phyloP scores from a whole-genome alignment of 2,888 invertebrate genomes.

The Cerceris rybyensis region DNA sequence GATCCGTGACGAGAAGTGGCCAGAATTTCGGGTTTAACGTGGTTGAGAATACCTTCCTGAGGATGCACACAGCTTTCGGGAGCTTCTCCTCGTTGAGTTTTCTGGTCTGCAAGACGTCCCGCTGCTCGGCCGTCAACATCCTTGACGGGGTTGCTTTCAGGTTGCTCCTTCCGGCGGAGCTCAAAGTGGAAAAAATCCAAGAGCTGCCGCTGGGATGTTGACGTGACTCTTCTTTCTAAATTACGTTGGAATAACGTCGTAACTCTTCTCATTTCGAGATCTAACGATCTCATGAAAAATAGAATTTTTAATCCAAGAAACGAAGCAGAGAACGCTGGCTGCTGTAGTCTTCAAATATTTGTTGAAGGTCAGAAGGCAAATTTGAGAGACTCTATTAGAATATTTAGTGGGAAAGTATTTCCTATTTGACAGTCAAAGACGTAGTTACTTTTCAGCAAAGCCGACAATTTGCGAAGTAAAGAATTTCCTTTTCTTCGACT shows the following conservation, averaged over 20 bases:
- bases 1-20: conserved; percentile 63
- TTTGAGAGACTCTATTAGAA: background rate
- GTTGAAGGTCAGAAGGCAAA: background rate
- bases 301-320: too few relatives aligned
- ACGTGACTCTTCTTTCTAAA: conserved; percentile 31
- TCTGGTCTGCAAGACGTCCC: conserved; percentile 44
- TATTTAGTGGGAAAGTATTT: background rate
- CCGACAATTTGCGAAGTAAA: background rate
- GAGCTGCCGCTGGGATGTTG: conserved; percentile 53
- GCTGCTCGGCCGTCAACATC: conserved; percentile 59
- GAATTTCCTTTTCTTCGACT: conserved; percentile 7
- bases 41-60: conserved; percentile 47
- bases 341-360: background rate
- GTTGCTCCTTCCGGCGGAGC: conserved; percentile 19
- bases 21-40: conserved; percentile 61
- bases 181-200: conserved; percentile 22
- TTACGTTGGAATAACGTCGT: conserved; percentile 1
- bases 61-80: conserved; percentile 33
- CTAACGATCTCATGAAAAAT: too few relatives aligned
- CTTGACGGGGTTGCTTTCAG: conserved; percentile 61
- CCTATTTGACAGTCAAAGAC: too few relatives aligned
- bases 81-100: conserved; percentile 36
- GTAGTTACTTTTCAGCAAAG: too few relatives aligned
- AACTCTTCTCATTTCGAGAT: too few relatives aligned
- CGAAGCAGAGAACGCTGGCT: too few relatives aligned